A percentile compares a stretch with the other conserved stretches of the same genome.
These are phyloP conservation scores for Ceraclea dissimilis DNA, from an alignment of 2,888 invertebrate genomes.

Conservation along the genomic window DNA sequence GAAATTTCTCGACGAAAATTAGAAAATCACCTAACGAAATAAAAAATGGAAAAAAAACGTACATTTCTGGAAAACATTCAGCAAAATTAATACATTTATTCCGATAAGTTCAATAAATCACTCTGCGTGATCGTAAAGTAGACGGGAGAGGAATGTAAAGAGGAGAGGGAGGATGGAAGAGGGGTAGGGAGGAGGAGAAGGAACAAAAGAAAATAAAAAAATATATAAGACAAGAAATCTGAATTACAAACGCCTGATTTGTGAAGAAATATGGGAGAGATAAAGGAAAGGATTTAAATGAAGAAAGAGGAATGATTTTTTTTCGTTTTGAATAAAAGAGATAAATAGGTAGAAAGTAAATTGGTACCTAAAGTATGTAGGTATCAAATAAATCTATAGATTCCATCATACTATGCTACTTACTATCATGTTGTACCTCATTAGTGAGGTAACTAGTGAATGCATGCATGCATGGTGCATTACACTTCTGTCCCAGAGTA, in stretches of 20 bases:
- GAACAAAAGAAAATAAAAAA: no score
- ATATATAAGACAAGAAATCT: constrained; percentile 12
- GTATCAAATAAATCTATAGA: no score
- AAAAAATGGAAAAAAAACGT: no score
- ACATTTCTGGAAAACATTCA: not conserved
- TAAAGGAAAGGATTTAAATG: constrained; percentile 1
- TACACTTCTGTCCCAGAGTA: no score
- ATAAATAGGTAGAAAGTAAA: not conserved
- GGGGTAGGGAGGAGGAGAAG: constrained; percentile 1
- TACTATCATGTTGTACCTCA: no score
- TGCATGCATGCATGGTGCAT: no score
- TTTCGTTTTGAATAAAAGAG: not conserved
- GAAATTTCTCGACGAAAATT: no score
- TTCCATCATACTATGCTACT: no score
- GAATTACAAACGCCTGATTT: constrained; percentile 14
- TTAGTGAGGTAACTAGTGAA: no score
- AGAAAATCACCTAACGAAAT: no score
- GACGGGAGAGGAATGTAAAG: not conserved
- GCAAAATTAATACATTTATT: not conserved
- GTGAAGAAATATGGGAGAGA: constrained; percentile 10
- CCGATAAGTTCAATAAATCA: constrained; percentile 1
- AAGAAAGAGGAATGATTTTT: not conserved
- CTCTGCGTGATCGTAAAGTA: not conserved
- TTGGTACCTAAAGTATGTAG: not conserved
- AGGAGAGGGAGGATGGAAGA: constrained; percentile 19